Conservation (phyloP, 2,888 invertebrate genomes). For the Coelinius sp. region DNA sequence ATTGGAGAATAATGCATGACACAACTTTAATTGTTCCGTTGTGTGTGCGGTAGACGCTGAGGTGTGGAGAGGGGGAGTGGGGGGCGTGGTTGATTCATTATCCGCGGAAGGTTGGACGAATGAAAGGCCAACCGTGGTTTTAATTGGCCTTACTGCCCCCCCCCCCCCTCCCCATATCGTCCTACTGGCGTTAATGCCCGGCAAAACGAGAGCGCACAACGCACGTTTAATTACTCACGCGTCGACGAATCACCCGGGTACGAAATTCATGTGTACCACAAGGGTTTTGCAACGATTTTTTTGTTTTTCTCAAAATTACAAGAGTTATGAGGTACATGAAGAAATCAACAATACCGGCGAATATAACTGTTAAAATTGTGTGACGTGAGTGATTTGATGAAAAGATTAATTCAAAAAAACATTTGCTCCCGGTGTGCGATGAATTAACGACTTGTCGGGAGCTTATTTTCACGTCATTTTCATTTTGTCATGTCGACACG, state of each 20-base stretch:
- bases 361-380: background rate
- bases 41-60: background rate
- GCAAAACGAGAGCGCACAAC: constrained; percentile 7
- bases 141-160: constrained; percentile 26
- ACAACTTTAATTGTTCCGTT: constrained; percentile 32
- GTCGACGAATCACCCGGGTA: constrained; percentile 16
- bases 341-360: background rate
- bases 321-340: background rate
- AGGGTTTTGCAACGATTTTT: background rate
- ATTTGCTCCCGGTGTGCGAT: background rate
- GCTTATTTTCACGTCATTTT: constrained; percentile 25
- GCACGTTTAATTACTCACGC: constrained; percentile 31
- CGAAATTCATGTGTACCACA: background rate
- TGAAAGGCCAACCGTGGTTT: constrained; percentile 29
- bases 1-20: constrained; percentile 29
- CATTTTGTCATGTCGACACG: constrained; percentile 21
- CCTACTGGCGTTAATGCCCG: constrained; percentile 23
- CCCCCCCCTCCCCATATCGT: background rate
- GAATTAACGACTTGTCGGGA: constrained; percentile 5
- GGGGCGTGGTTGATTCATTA: constrained; percentile 28
- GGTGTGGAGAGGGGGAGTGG: background rate
- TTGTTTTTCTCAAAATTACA: background rate
- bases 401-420: background rate
- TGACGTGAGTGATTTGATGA: background rate
- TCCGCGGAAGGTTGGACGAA: constrained; percentile 23